phyloP scores from a whole-genome alignment of 2,113 vertebrate species.

The Nycticryphes semicollaris region DNA sequence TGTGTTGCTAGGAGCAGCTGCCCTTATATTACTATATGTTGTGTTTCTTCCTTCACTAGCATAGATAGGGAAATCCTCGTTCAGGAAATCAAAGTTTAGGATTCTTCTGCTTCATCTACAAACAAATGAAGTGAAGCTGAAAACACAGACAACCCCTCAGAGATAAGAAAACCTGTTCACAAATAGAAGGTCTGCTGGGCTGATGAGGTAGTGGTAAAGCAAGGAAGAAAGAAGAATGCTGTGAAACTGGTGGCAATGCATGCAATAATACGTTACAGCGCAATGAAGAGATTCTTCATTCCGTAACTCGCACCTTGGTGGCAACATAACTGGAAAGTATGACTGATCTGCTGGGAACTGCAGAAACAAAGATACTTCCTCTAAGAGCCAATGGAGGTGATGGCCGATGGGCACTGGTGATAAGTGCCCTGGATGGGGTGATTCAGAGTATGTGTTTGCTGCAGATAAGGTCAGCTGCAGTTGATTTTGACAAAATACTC shows the following conservation, averaged over 20 bases:
- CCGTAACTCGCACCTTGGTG: accelerated
- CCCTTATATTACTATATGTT: neutral
- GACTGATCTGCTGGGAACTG: neutral
- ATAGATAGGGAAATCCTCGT: neutral
- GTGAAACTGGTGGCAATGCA: neutral
- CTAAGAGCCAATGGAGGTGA: neutral
- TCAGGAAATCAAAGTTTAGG: neutral
- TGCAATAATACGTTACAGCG: neutral
- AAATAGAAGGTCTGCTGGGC: neutral
- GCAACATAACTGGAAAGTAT: neutral
- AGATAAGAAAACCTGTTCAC: neutral
- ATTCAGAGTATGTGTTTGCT: neutral
- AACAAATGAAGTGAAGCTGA: neutral
- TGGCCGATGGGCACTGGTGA: neutral
- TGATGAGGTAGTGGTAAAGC: neutral
- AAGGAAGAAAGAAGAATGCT: neutral
- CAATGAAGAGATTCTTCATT: neutral
- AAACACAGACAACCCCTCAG: neutral
- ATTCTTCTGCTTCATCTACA: neutral
- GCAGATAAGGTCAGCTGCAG: neutral
- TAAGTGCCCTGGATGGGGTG: neutral
- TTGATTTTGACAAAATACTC: neutral
- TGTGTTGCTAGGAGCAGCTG: neutral
- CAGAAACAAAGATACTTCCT: neutral
- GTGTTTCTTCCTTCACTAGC: neutral